phyloP scores from a whole-genome alignment of 2,797 vertebrate genomes.

The Crocodylus rhombifer region DNA sequence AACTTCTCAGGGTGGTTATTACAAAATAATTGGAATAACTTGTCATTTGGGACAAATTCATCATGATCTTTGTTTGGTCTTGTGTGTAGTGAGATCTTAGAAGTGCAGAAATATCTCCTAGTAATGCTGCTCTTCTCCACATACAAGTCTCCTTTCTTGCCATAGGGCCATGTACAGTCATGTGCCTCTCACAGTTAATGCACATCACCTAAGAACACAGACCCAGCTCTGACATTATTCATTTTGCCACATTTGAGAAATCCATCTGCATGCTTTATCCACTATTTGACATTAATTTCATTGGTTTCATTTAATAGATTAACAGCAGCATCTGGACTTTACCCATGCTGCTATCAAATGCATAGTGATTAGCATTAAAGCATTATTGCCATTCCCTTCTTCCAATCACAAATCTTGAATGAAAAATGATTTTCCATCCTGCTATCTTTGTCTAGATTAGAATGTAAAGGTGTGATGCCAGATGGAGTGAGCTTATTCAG shows the following conservation, averaged over 20 bases:
- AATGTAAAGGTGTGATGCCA: background rate
- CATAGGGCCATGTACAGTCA: background rate
- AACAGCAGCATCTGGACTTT: background rate
- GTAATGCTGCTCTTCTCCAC: rapidly evolving
- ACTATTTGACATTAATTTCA: background rate
- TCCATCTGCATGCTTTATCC: background rate
- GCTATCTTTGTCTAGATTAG: background rate
- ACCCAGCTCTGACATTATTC: background rate
- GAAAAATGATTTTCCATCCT: background rate
- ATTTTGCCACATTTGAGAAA: background rate
- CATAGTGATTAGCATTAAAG: background rate
- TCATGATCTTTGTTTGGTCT: background rate
- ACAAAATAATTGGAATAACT: too few species aligned
- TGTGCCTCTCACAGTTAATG: background rate
- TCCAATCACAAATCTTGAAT: rapidly evolving
- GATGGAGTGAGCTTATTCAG: background rate
- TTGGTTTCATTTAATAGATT: background rate
- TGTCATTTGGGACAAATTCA: background rate
- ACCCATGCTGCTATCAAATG: background rate
- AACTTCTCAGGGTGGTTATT: background rate
- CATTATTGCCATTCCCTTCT: background rate
- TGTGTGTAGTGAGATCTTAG: background rate
- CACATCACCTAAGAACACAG: background rate
- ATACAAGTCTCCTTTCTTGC: background rate
- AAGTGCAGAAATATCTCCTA: background rate